A percentile compares a stretch with the other conserved stretches of the same genome.
Conservation (phyloP, 2,888 invertebrate genomes). For the Drosophila cyrtoloma region DNA sequence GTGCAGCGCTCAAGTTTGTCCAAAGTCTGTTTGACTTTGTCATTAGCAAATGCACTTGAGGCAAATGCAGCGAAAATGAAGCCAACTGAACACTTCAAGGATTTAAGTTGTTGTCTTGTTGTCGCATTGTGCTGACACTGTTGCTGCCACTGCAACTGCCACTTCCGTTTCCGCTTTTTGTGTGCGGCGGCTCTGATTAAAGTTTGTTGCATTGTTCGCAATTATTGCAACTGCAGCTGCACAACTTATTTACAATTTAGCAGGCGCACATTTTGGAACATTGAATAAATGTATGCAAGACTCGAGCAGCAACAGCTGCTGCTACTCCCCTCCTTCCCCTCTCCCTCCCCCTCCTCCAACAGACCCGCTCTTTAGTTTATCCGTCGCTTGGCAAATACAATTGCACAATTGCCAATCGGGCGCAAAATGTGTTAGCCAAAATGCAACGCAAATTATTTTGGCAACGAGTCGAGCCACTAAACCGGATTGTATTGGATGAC, state of each 20-base stretch:
- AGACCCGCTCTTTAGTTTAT: too few relatives aligned
- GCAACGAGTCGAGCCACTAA: slow-evolving; percentile 64
- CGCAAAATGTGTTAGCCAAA: slow-evolving; percentile 68
- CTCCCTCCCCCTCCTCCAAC: background rate
- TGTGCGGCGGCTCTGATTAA: slow-evolving; percentile 51
- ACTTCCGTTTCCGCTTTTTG: slow-evolving; percentile 41
- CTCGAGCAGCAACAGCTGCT: slow-evolving; percentile 35
- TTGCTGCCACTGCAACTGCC: slow-evolving; percentile 18
- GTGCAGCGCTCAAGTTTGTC: slow-evolving; percentile 43
- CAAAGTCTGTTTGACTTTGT: slow-evolving; percentile 67
- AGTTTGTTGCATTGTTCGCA: slow-evolving; percentile 56
- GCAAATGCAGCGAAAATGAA: slow-evolving; percentile 46
- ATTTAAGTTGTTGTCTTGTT: slow-evolving; percentile 55
- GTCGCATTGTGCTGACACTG: slow-evolving; percentile 38
- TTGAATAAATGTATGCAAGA: slow-evolving; percentile 71
- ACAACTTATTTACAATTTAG: slow-evolving; percentile 73
- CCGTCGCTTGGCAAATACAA: slow-evolving; percentile 57
- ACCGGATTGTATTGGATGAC: slow-evolving; percentile 47
- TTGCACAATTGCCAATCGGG: slow-evolving; percentile 77
- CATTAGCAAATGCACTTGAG: slow-evolving; percentile 73
- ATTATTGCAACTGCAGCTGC: slow-evolving; percentile 40
- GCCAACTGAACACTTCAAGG: slow-evolving; percentile 58
- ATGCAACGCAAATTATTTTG: slow-evolving; percentile 74
- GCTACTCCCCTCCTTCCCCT: slow-evolving; percentile 1
- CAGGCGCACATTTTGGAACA: slow-evolving; percentile 62